Conservation (phyloP, 2,113 vertebrate species). For the Cebidichthys violaceus region DNA sequence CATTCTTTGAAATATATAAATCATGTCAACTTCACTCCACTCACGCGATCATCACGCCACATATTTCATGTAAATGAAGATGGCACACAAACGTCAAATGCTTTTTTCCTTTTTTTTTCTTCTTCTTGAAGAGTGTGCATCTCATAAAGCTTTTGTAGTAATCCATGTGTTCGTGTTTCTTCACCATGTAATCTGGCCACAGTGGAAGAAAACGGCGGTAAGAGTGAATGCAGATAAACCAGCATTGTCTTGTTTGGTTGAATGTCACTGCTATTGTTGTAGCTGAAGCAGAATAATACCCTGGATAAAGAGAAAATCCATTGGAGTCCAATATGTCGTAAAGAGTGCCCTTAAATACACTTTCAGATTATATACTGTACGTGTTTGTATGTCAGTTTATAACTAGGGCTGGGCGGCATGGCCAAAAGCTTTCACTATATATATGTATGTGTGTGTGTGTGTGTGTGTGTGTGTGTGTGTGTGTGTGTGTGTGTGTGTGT, state of each 20-base stretch:
- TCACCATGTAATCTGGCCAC: slow-evolving; percentile 41
- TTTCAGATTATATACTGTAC: neutral
- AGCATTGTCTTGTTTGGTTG: slow-evolving; percentile 15
- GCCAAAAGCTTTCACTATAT: neutral
- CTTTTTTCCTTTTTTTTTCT: slow-evolving; percentile 17
- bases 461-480: too few species aligned
- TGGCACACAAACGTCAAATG: slow-evolving; percentile 11
- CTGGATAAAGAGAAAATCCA: neutral
- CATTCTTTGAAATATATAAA: slow-evolving; percentile 54
- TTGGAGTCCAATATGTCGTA: neutral
- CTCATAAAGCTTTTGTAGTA: slow-evolving; percentile 47
- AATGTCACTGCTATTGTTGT: slow-evolving; percentile 5
- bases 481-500: too few species aligned
- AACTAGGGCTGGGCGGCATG: neutral
- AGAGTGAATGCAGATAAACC: slow-evolving; percentile 27
- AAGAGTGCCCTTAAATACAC: neutral
- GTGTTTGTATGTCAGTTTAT: neutral
- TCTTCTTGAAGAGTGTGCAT: slow-evolving; percentile 9
- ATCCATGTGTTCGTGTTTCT: slow-evolving; percentile 50
- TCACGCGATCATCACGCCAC: slow-evolving; percentile 22
- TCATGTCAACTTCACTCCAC: slow-evolving; percentile 19
- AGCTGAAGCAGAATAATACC: slow-evolving; percentile 14
- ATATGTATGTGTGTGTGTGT: too few species aligned
- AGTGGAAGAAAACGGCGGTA: slow-evolving; percentile 26
- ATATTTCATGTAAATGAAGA: slow-evolving; percentile 50